phyloP scores from a whole-genome alignment of 2,113 vertebrate species.

The Cisticola juncidis region DNA sequence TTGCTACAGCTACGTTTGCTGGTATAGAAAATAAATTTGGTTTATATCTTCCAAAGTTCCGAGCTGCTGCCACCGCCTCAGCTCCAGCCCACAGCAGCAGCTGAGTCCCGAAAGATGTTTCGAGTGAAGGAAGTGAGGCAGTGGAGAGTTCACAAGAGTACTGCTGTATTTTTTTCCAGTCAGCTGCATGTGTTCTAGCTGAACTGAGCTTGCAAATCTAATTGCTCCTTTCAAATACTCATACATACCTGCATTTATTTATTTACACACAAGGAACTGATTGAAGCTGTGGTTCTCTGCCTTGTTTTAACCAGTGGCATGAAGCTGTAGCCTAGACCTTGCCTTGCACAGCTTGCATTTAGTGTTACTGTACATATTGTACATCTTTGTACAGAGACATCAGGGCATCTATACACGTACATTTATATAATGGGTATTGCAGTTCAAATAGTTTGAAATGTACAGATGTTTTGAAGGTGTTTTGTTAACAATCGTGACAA shows the following conservation, averaged over 20 bases:
- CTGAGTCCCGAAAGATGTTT: slow-evolving; percentile 11
- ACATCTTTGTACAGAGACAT: slow-evolving; percentile 92
- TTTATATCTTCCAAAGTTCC: slow-evolving; percentile 93
- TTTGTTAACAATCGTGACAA: slow-evolving; percentile 85
- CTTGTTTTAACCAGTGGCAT: slow-evolving; percentile 78
- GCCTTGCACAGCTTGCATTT: slow-evolving; percentile 81
- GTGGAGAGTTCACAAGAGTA: not conserved
- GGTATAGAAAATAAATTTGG: slow-evolving; percentile 97
- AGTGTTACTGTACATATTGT: slow-evolving; percentile 92
- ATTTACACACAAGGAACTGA: slow-evolving; percentile 66
- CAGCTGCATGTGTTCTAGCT: slow-evolving; percentile 78
- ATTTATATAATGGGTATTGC: slow-evolving; percentile 70
- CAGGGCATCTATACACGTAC: slow-evolving; percentile 69
- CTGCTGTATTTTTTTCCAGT: slow-evolving; percentile 45
- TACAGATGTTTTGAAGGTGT: slow-evolving; percentile 91
- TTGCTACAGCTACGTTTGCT: slow-evolving; percentile 91
- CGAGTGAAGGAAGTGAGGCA: not conserved
- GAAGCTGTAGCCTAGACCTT: slow-evolving; percentile 74
- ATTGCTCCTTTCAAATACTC: slow-evolving; percentile 62
- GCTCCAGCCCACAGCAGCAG: slow-evolving; percentile 69
- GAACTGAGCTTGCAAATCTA: slow-evolving; percentile 54
- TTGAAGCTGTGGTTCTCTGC: slow-evolving; percentile 69
- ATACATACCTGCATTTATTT: slow-evolving; percentile 67
- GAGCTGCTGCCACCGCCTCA: slow-evolving; percentile 63
- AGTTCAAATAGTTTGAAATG: slow-evolving; percentile 81